Evolutionary conservation across 2,113 vertebrate species (phyloP).

Genomic region (Charadrius vociferus): DNA sequence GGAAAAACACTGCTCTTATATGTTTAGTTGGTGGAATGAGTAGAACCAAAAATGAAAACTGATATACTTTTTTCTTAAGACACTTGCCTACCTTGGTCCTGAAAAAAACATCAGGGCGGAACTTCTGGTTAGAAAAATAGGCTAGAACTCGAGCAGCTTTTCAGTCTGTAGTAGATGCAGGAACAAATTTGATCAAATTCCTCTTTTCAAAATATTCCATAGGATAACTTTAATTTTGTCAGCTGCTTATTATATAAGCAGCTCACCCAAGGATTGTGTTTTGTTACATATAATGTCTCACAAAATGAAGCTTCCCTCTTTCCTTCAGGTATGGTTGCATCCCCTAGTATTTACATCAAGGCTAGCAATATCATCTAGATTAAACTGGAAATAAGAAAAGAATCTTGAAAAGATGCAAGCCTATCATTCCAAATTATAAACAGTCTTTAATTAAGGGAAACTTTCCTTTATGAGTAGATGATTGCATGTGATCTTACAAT

Average conservation of each 20-base stretch:
- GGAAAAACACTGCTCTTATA: not conserved
- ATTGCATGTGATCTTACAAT: not conserved
- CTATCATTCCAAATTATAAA: not conserved
- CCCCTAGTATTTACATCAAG: not conserved
- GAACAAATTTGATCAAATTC: not conserved
- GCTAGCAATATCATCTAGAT: not conserved
- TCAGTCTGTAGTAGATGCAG: not conserved
- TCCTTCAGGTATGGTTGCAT: not conserved
- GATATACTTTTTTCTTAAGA: not conserved
- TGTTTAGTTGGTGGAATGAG: not conserved
- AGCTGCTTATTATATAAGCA: not conserved
- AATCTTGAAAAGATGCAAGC: not conserved
- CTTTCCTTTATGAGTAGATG: not conserved
- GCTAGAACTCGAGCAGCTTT: not conserved
- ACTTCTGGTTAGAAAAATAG: not conserved
- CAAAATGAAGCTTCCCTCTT: not conserved
- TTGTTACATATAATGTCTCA: not conserved
- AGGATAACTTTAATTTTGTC: not conserved
- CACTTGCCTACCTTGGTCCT: not conserved
- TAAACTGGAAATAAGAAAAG: not conserved
- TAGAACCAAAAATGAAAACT: not conserved
- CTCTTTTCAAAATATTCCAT: not conserved
- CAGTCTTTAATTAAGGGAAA: not conserved
- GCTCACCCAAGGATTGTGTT: not conserved
- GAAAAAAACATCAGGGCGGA: not conserved